Percentiles rank a stretch among this genome's conserved stretches.
Conservation (phyloP, 2,113 vertebrate genomes). For the Aphyosemion australe region DNA sequence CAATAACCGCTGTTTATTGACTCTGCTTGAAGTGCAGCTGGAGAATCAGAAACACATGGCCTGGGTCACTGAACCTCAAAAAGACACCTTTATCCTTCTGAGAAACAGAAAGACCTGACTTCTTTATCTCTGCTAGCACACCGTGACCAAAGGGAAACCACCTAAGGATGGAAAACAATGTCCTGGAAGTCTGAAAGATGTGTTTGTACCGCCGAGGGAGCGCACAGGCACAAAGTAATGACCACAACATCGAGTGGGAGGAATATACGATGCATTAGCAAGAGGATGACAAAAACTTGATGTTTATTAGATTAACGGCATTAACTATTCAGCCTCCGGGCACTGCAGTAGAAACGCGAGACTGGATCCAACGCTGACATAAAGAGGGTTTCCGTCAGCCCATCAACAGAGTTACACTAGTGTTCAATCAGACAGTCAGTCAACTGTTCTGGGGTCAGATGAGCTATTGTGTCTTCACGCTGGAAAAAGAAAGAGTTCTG, state of each 20-base stretch:
- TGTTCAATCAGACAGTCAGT: constrained; percentile 54
- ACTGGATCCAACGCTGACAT: constrained; percentile 62
- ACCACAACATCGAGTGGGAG: constrained; percentile 5
- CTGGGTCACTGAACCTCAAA: constrained; percentile 65
- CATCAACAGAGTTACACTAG: constrained; percentile 59
- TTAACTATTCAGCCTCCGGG: not conserved
- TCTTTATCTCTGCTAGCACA: constrained; percentile 71
- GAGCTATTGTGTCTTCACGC: constrained; percentile 65
- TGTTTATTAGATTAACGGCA: constrained; percentile 16
- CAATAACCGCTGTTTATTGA: constrained; percentile 78
- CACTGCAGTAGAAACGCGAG: constrained; percentile 47
- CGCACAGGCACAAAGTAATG: constrained; percentile 16
- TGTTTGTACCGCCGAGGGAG: constrained; percentile 61
- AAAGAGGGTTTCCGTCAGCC: constrained; percentile 61
- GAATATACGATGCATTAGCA: constrained; percentile 2
- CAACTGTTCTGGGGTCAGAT: constrained; percentile 63
- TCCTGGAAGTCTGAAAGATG: constrained; percentile 66
- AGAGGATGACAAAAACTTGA: not conserved
- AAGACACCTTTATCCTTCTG: constrained; percentile 69
- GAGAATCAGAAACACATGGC: constrained; percentile 70
- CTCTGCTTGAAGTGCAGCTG: constrained; percentile 51
- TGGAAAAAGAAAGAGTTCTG: constrained; percentile 71
- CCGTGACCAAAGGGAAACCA: constrained; percentile 60
- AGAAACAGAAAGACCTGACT: constrained; percentile 61
- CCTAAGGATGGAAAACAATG: constrained; percentile 68